Conservation (phyloP, 1,140 invertebrate genomes). For the Wiebesia pumilae region DNA sequence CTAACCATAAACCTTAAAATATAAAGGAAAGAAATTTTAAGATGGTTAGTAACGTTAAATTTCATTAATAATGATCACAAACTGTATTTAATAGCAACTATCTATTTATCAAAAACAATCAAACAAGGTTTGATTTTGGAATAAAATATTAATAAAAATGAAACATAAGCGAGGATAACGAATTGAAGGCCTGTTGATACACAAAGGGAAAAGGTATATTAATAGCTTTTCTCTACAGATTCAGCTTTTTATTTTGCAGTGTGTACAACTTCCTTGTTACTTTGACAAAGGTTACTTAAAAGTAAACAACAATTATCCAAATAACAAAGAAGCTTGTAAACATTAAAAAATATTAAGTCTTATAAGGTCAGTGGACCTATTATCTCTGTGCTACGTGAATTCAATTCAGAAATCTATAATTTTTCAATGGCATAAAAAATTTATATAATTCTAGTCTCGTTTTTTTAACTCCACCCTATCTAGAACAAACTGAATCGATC, state of each 20-base stretch:
- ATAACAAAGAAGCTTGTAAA: not conserved
- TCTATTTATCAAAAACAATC: too few relatives aligned
- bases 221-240: not conserved
- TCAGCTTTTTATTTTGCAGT: not conserved
- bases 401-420: not conserved
- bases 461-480: constrained; percentile 17
- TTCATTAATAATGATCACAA: not conserved
- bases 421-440: constrained; percentile 1
- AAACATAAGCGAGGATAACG: not conserved
- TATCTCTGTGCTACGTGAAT: not conserved
- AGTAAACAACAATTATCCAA: not conserved
- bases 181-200: not conserved
- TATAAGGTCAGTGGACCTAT: not conserved
- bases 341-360: constrained; percentile 4
- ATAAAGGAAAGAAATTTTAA: not conserved
- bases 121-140: too few relatives aligned
- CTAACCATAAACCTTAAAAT: not conserved
- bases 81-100: too few relatives aligned
- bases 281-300: not conserved
- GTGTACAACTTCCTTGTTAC: not conserved
- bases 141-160: too few relatives aligned
- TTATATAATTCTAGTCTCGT: constrained; percentile 22
- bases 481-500: constrained; percentile 68
- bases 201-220: not conserved
- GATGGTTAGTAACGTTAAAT: not conserved